A percentile compares a stretch with the other conserved stretches of the same genome.
These are phyloP conservation scores for Gymnoscopelus microlampas DNA, from an alignment of 2,797 vertebrate species.

Conservation along the genomic window DNA sequence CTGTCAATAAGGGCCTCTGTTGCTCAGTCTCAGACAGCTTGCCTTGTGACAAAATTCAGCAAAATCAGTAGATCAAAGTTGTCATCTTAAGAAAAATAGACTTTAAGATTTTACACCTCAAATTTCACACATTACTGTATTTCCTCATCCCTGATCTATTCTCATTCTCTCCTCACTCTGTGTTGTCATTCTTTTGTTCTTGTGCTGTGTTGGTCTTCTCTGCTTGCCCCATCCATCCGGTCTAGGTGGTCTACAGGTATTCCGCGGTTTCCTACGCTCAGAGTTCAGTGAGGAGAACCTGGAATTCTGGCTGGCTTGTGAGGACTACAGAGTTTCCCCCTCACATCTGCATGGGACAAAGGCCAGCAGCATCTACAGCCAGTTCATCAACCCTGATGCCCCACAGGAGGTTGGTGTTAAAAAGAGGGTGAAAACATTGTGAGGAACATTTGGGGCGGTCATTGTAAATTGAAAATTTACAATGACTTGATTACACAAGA, in stretches of 20 bases:
- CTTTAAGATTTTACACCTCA: background rate
- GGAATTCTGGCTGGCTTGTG: slow-evolving; percentile 85
- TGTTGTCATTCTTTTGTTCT: too few relatives aligned
- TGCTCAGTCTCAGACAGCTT: background rate
- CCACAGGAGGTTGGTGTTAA: slow-evolving; percentile 78
- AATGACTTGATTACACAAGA: too few relatives aligned
- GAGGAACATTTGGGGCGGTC: too few relatives aligned
- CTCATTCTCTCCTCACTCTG: too few relatives aligned
- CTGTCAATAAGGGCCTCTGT: background rate
- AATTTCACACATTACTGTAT: too few relatives aligned
- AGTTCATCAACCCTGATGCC: slow-evolving; percentile 80
- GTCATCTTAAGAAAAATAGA: background rate
- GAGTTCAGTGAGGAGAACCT: slow-evolving; percentile 87
- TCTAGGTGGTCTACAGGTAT: slow-evolving; percentile 74
- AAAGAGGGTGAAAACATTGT: background rate
- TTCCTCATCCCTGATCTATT: background rate
- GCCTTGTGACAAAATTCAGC: too few relatives aligned
- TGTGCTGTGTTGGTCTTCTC: background rate
- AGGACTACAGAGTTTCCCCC: slow-evolving; percentile 75
- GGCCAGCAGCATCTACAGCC: slow-evolving; percentile 73
- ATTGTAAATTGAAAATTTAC: too few relatives aligned
- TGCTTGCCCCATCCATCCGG: background rate
- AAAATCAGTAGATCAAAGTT: background rate
- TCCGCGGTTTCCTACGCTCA: slow-evolving; percentile 80
- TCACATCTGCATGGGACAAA: slow-evolving; percentile 62